Base-by-base conservation (phyloP, 2,797 vertebrate species). In the Trematomus bernacchii region DNA sequence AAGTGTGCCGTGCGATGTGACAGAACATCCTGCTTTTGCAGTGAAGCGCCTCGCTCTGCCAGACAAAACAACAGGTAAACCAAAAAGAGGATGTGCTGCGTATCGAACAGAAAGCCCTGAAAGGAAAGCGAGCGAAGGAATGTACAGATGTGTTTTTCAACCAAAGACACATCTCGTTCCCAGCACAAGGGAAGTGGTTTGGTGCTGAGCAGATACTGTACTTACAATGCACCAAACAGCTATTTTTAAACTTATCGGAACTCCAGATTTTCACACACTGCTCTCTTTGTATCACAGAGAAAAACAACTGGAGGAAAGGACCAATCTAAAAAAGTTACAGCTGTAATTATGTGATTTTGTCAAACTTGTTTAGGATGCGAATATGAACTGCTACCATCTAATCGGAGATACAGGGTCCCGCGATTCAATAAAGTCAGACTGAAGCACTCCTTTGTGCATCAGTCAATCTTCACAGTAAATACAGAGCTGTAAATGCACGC, bases 21-120 rank as follows among this genome's bases (percentile, higher is more conserved):
- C 77, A 87, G 87, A 88, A 93, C 91, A 92, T 92, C 89, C 91
- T 92, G 90, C 84, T 76, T 64, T 40, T 82, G 86, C 83, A 78
- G 70, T 1, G 58, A 74, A 70, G 70, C 16, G 19, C 65, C 76
- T 73, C 14, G 27, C 65, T 85, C 72, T 72, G 76, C 78, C 73
- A 83, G 60, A 53, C 83, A 33, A 44, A 61, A 58, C 19, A 62
- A 55, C 71, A 77, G 77, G 71, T 81, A 75, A 83, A 85, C 84
- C 59, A 69, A 69, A 27, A 86, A 80, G 83, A 89, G 88, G 86
- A 90, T 78, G 85, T 80, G 82, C 77, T 73, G 70, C 18, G 13
- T 42, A 40, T 64, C 4, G 72, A 82, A 73, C 65, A 76, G 61
- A 84, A 53, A 77, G 61, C 48, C 37, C 62, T 3, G 51, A 85